A percentile compares a stretch with the other conserved stretches of the same genome.
These are phyloP conservation scores for Colistium nudipinnis DNA, from an alignment of 2,113 vertebrate species.

Conservation along the genomic window DNA sequence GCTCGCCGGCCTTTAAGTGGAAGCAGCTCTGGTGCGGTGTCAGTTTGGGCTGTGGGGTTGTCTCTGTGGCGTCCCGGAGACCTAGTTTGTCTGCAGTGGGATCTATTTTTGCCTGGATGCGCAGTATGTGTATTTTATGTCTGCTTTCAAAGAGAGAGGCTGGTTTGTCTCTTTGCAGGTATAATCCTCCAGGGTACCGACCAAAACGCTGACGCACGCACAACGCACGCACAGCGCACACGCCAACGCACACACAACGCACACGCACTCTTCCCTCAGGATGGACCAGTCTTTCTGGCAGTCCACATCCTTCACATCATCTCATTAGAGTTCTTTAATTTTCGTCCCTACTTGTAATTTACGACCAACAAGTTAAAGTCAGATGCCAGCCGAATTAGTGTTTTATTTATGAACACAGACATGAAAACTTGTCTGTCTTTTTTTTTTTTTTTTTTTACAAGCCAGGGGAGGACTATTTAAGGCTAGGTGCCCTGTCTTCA, in stretches of 20 bases:
- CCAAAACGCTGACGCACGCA: slow-evolving; percentile 28
- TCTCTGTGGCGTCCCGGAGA: slow-evolving; percentile 60
- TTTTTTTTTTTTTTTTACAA: slow-evolving; percentile 42
- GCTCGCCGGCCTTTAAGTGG: slow-evolving; percentile 17
- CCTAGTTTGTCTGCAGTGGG: slow-evolving; percentile 51
- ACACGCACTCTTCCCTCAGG: slow-evolving; percentile 5
- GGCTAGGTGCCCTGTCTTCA: slow-evolving; percentile 52
- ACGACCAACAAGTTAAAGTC: slow-evolving; percentile 14
- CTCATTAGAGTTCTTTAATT: slow-evolving; percentile 19
- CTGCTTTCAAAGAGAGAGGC: slow-evolving; percentile 54
- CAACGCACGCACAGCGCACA: slow-evolving; percentile 1
- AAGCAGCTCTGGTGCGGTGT: slow-evolving; percentile 38
- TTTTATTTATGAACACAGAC: slow-evolving; percentile 20
- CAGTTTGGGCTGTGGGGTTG: slow-evolving; percentile 59
- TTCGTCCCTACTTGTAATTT: slow-evolving; percentile 41
- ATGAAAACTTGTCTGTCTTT: slow-evolving; percentile 13
- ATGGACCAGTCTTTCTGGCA: slow-evolving; percentile 4
- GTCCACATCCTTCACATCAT: slow-evolving; percentile 35
- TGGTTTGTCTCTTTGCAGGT: slow-evolving; percentile 55
- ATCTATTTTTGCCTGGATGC: slow-evolving; percentile 63
- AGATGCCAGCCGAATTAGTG: slow-evolving; percentile 32
- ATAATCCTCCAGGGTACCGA: slow-evolving; percentile 15
- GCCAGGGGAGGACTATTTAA: slow-evolving; percentile 30
- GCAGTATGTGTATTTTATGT: slow-evolving; percentile 22
- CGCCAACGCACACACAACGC: not conserved